Base-by-base conservation (phyloP, 2,113 vertebrate species). In the Ploceus nigricollis region DNA sequence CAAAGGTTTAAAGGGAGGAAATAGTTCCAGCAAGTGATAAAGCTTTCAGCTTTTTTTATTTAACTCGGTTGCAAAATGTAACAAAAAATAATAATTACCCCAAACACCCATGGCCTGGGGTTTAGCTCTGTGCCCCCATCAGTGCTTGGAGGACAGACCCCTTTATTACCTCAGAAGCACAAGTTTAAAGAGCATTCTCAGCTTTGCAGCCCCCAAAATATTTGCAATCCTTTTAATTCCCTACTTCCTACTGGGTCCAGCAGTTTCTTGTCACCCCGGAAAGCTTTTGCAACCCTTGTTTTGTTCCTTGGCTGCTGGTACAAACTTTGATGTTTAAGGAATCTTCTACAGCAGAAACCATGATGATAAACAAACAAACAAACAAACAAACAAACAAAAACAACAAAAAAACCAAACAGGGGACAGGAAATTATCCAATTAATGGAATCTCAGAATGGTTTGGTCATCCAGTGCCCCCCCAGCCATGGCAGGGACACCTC, bases 1-100 rank as follows among this genome's bases (percentile, higher is more conserved):
- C 71, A 83, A 95, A 97, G 96, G 39, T 97, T 95, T 94, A 96
- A 88, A 96, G 98, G 98, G 98, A 98, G 98, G 98, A 98, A 98
- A 98, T 97, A 86, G 71, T 96, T 97, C 92, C 75, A 96, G 94
- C 77, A n/a, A 85, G 79, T 44, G 97, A 97, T 97, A 97, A 97
- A 97, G 82, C 69, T 89, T 54, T 85, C 17, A 13, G 25, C 21
- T n/a, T 87, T 37, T 75, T 72, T 60, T 60, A 30, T 33, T 51
- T 20, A 28, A 80, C 68, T 96, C 37, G 1, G 42, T 82, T 92
- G 42, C 90, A 92, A 95, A 94, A 94, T 69, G 25, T 1, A 3
- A 92, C 60, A 75, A 42, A 87, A 58, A 96, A 92, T 92, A 87
- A 76, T 45, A 44, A 93, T 82, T 94, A 97, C 97, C 96, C 91